These are phyloP conservation scores for Cephalopterus ornatus DNA, from an alignment of 2,113 vertebrate genomes.

Conservation along the genomic window DNA sequence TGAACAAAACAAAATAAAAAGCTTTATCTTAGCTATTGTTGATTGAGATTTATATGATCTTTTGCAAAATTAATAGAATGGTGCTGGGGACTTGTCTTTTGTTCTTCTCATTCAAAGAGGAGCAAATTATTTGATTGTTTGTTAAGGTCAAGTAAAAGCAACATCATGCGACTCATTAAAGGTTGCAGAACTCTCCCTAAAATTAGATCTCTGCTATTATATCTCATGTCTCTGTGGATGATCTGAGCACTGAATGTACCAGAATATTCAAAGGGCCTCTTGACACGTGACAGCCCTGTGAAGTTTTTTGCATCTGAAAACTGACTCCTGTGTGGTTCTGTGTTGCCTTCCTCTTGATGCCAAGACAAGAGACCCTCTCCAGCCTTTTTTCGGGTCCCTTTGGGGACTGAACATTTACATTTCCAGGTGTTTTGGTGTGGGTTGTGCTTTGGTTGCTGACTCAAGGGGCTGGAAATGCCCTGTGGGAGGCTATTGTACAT, in stretches of 20 bases:
- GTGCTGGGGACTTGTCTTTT: not conserved
- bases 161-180: not conserved
- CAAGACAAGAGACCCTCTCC: not conserved
- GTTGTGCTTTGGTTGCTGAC: too few species aligned
- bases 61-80: not conserved
- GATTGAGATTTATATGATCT: not conserved
- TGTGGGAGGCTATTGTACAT: accelerated
- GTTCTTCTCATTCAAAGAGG: not conserved
- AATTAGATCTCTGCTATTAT: not conserved
- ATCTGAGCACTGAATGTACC: not conserved
- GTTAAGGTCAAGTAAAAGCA: not conserved
- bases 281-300: not conserved
- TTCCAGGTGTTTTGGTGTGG: not conserved
- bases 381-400: not conserved
- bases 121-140: not conserved
- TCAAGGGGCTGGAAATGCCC: not conserved
- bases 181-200: not conserved
- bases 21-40: not conserved
- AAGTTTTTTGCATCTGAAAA: not conserved
- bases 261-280: not conserved
- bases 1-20: not conserved
- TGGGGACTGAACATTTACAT: accelerated
- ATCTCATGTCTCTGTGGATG: not conserved
- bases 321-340: not conserved
- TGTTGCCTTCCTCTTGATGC: not conserved